Conservation (phyloP, 2,113 vertebrate species). For the Podocnemis expansa region DNA sequence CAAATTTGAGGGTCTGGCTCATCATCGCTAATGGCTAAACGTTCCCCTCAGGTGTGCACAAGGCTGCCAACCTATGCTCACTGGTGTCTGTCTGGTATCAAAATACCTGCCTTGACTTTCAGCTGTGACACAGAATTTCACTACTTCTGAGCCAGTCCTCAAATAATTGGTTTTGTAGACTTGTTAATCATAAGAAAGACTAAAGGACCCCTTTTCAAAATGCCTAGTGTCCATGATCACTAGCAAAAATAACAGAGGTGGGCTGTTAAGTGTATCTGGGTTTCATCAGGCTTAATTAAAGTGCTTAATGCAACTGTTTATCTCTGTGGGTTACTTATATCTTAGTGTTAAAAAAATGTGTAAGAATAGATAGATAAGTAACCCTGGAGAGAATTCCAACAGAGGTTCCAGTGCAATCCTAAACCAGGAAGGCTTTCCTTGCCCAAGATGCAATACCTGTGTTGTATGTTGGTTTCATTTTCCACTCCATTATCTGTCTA, state of each 20-base stretch:
- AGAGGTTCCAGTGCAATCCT: background rate
- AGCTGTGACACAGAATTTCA: rapidly evolving
- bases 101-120: background rate
- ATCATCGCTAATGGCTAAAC: background rate
- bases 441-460: background rate
- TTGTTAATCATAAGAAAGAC: background rate
- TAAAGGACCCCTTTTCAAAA: background rate
- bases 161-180: background rate
- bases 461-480: background rate
- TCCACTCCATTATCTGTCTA: slow-evolving; percentile 20
- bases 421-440: background rate
- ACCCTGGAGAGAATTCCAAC: background rate
- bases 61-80: background rate
- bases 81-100: background rate
- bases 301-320: background rate
- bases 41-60: background rate
- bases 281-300: slow-evolving; percentile 1
- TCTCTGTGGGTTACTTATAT: background rate
- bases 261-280: background rate
- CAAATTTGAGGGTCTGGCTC: background rate
- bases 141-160: background rate
- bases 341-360: rapidly evolving
- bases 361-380: background rate
- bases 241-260: background rate
- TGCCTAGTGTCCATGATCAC: background rate